Evolutionary conservation across 2,797 vertebrate species (phyloP).

Genomic region (Parambassis ranga): DNA sequence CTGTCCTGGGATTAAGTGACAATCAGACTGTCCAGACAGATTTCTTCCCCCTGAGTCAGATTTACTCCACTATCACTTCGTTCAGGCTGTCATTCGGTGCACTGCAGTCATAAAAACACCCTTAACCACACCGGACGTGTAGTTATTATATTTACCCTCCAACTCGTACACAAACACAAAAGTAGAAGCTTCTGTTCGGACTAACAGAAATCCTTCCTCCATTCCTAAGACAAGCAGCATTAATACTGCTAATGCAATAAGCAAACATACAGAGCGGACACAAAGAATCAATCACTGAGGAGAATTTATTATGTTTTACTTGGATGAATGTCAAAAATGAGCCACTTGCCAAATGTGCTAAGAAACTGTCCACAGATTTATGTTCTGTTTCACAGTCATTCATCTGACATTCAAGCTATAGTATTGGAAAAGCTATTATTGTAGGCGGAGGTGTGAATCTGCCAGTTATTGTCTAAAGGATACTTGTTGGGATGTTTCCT

Average conservation of each 20-base stretch:
- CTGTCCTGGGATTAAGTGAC: conserved; percentile 48
- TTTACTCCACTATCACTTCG: background rate
- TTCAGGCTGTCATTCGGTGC: background rate
- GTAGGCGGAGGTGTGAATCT: conserved; percentile 14
- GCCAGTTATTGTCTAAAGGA: conserved; percentile 38
- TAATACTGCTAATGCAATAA: conserved; percentile 38
- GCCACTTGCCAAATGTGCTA: conserved; percentile 5
- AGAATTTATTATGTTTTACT: conserved; percentile 22
- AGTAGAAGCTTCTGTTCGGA: conserved; percentile 21
- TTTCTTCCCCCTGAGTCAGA: conserved; percentile 30
- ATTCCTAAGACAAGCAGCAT: conserved; percentile 34
- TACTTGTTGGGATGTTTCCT: conserved; percentile 25
- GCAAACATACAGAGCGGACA: conserved; percentile 28
- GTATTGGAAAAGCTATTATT: conserved; percentile 8
- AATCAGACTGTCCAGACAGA: conserved; percentile 40
- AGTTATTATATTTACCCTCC: background rate
- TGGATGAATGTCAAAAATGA: conserved; percentile 26
- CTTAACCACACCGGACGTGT: background rate
- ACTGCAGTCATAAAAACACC: background rate
- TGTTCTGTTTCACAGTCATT: conserved; percentile 15
- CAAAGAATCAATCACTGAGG: conserved; percentile 9
- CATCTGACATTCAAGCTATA: conserved; percentile 17
- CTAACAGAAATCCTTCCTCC: conserved; percentile 27
- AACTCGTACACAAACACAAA: conserved; percentile 32
- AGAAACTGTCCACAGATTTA: conserved; percentile 12